Conservation (phyloP, 1,140 invertebrate species). For the Idris sp. region DNA sequence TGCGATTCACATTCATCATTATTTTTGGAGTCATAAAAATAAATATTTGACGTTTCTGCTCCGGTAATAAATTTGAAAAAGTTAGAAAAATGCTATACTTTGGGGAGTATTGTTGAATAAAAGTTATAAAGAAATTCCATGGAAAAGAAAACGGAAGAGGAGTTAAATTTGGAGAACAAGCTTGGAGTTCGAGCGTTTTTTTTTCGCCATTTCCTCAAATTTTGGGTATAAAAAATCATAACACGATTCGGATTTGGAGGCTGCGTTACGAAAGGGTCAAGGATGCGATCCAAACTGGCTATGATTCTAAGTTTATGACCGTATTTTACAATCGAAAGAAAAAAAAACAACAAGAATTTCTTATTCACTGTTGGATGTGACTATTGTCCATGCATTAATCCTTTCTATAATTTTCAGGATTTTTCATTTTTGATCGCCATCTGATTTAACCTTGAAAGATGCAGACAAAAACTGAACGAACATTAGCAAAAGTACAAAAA, state of each 20-base stretch:
- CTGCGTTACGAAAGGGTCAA: slow-evolving; percentile 31
- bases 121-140: slow-evolving; percentile 12
- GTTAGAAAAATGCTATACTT: slow-evolving; percentile 29
- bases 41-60: background rate
- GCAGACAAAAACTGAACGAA: too few relatives aligned
- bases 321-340: slow-evolving; percentile 49
- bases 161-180: slow-evolving; percentile 35
- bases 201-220: slow-evolving; percentile 44
- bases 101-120: slow-evolving; percentile 16
- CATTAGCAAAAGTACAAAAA: too few relatives aligned
- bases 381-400: too few relatives aligned
- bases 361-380: slow-evolving; percentile 19
- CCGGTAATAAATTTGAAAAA: slow-evolving; percentile 18
- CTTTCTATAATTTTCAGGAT: slow-evolving; percentile 35
- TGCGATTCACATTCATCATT: too few relatives aligned
- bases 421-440: slow-evolving; percentile 39
- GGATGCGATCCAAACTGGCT: slow-evolving; percentile 37
- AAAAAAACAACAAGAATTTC: slow-evolving; percentile 43
- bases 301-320: slow-evolving; percentile 57
- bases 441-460: slow-evolving; percentile 16
- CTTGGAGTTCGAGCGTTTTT: slow-evolving; percentile 18
- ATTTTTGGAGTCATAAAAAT: background rate
- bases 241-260: slow-evolving; percentile 19
- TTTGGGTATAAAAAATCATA: slow-evolving; percentile 18
- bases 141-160: slow-evolving; percentile 54